Evolutionary conservation across 2,888 invertebrate species (phyloP).

Genomic region (Ectemnius cavifrons): DNA sequence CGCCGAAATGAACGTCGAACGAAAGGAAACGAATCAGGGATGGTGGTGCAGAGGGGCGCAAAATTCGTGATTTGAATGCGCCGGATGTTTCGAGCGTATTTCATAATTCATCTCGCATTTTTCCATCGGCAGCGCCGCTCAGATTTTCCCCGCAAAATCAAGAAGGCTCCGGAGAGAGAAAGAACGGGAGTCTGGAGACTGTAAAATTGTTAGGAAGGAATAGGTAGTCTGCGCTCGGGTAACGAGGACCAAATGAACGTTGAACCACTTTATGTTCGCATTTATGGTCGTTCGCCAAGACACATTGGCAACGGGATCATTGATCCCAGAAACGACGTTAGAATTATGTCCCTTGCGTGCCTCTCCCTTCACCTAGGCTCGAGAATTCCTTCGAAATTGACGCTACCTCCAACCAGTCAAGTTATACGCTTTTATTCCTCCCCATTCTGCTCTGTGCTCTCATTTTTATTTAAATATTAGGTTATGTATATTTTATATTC

Average conservation of each 20-base stretch:
- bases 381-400: too few relatives aligned
- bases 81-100: background rate
- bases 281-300: constrained; percentile 41
- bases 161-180: background rate
- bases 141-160: constrained; percentile 4
- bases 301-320: constrained; percentile 22
- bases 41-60: too few relatives aligned
- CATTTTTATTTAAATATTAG: too few relatives aligned
- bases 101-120: constrained; percentile 8
- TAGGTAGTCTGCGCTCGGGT: constrained; percentile 26
- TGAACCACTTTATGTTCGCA: constrained; percentile 39
- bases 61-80: constrained; percentile 1
- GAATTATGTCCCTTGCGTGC: constrained; percentile 13
- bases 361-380: background rate
- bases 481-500: too few relatives aligned
- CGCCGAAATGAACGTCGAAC: too few relatives aligned
- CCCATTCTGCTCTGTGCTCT: too few relatives aligned
- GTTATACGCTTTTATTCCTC: too few relatives aligned
- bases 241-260: constrained; percentile 44
- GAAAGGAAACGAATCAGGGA: too few relatives aligned
- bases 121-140: background rate
- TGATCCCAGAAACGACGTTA: constrained; percentile 28
- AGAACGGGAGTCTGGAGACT: constrained; percentile 16
- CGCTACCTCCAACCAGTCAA: too few relatives aligned
- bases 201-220: constrained; percentile 21